Conservation (phyloP, 2,888 invertebrate genomes). For the Pristionchus entomophagus region DNA sequence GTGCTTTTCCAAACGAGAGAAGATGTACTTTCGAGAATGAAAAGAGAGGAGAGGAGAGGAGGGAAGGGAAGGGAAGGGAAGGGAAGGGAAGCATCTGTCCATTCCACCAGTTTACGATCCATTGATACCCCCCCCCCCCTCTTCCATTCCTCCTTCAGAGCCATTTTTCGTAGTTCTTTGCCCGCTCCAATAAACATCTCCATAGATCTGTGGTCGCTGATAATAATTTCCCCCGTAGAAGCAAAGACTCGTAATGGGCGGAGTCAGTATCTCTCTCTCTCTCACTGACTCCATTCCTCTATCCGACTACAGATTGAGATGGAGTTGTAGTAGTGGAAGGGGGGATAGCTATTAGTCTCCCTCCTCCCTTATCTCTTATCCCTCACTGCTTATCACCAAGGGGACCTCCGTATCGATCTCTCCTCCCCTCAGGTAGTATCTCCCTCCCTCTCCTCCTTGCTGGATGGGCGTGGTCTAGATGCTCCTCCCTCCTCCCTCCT, state of each 20-base stretch:
- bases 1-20: slow-evolving; percentile 37
- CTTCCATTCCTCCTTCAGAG: not conserved
- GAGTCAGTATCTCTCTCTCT: not conserved
- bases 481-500: slow-evolving; percentile 46
- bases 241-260: not conserved
- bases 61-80: slow-evolving; percentile 17
- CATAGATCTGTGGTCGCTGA: not conserved
- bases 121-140: slow-evolving; percentile 6
- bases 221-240: not conserved
- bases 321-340: slow-evolving; percentile 21
- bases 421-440: slow-evolving; percentile 29
- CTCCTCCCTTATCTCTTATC: slow-evolving; percentile 47
- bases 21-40: not conserved
- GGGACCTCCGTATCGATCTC: slow-evolving; percentile 38
- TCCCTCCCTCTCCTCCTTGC: not conserved
- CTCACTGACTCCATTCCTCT: too few species aligned
- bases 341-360: slow-evolving; percentile 1
- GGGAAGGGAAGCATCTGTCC: slow-evolving; percentile 24
- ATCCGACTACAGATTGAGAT: slow-evolving; percentile 14
- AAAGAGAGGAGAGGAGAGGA: not conserved
- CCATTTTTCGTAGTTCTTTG: not conserved
- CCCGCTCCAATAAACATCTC: not conserved
- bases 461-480: slow-evolving; percentile 46
- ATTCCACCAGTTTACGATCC: slow-evolving; percentile 21
- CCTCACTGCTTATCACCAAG: slow-evolving; percentile 32